Percentiles rank a stretch among this genome's conserved stretches.
Evolutionary conservation across 2,113 vertebrate genomes (phyloP).

Genomic region (Hylia prasina): DNA sequence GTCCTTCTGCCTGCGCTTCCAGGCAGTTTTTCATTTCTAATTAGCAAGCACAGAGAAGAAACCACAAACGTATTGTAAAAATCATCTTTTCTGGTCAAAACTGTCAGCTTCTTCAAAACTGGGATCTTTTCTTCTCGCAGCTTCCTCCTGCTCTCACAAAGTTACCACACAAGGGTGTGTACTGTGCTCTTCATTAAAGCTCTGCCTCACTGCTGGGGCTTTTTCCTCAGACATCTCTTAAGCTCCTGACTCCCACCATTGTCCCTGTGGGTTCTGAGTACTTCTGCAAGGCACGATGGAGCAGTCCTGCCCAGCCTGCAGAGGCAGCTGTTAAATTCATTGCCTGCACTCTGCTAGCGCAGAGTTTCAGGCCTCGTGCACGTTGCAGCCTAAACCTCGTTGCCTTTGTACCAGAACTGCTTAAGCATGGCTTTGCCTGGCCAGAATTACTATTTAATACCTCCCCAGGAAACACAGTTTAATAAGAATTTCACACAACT

Average conservation of each 20-base stretch:
- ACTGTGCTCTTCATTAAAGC: not conserved
- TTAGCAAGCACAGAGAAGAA: not conserved
- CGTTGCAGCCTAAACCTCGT: not conserved
- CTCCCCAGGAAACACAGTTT: slow-evolving; percentile 47
- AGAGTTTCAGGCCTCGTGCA: not conserved
- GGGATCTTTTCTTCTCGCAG: not conserved
- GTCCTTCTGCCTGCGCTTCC: not conserved
- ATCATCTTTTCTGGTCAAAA: not conserved
- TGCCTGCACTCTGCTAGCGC: not conserved
- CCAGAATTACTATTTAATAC: slow-evolving; percentile 23
- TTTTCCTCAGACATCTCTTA: not conserved
- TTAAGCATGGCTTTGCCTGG: not conserved
- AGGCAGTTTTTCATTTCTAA: not conserved
- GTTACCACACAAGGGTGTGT: not conserved
- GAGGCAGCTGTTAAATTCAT: slow-evolving; percentile 7
- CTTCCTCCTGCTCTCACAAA: not conserved
- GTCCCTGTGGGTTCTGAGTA: not conserved
- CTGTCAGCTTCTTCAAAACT: not conserved
- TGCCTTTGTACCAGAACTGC: not conserved
- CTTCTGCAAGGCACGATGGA: not conserved
- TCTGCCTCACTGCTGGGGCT: not conserved
- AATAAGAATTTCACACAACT: slow-evolving; percentile 46
- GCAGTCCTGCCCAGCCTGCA: not conserved
- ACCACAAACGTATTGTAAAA: not conserved
- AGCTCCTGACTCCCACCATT: not conserved